Conservation (phyloP, 2,888 invertebrate species). For the Pammene aurita region DNA sequence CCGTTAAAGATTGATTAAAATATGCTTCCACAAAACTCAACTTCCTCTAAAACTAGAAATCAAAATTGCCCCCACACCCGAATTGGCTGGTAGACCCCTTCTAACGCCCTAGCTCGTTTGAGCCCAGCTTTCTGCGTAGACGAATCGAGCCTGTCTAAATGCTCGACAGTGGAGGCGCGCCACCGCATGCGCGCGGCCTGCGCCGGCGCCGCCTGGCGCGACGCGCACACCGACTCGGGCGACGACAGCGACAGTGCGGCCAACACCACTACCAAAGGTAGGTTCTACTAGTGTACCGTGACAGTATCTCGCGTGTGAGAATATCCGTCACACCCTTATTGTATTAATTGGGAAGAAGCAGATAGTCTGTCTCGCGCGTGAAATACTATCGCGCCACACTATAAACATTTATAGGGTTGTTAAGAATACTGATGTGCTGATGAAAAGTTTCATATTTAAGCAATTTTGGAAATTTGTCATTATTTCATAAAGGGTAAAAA, state of each 20-base stretch:
- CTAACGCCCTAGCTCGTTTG: constrained; percentile 15
- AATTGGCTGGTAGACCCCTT: constrained; percentile 39
- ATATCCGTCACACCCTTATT: no score
- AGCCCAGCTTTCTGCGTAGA: constrained; percentile 65
- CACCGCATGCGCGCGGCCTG: constrained; percentile 75
- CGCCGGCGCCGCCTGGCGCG: constrained; percentile 64
- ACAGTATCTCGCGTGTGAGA: no score
- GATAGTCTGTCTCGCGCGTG: no score
- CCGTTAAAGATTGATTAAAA: no score
- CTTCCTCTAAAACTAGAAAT: neutral
- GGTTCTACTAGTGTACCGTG: neutral
- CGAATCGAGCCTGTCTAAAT: constrained; percentile 86
- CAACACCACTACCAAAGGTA: constrained; percentile 80
- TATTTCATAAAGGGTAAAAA: no score
- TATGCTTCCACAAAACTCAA: neutral
- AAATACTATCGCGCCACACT: no score
- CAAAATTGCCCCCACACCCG: constrained; percentile 19
- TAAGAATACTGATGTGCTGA: no score
- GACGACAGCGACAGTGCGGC: constrained; percentile 80
- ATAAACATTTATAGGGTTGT: no score
- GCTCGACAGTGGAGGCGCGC: constrained; percentile 85
- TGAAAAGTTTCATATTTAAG: no score
- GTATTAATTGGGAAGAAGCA: no score
- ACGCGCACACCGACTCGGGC: constrained; percentile 75
- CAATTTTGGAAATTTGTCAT: no score